Evolutionary conservation across 2,888 invertebrate genomes (phyloP), one percentile per base, ranked within the genome.

Genomic region (Neelides folsomi): DNA sequence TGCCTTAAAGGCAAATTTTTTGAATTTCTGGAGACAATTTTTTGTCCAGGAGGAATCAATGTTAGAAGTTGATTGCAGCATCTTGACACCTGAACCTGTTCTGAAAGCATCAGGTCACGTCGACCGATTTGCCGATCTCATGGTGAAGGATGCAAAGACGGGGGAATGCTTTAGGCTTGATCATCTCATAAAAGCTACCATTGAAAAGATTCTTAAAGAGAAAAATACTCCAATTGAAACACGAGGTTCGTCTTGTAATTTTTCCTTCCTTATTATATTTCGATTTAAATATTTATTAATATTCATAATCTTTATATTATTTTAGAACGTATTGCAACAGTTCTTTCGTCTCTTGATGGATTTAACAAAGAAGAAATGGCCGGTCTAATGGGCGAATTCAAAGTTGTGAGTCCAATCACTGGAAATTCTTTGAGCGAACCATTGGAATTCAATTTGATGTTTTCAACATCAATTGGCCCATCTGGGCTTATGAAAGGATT

Each of bases 391-490:
- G 74, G 76, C 56, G 84, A 87, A 68, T 97, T 82, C 69, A 76
- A 83, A 53, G 94, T 99, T 78, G 94, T 90, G 68, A 93, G 95
- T 1, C 98, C 98, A 0, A 73, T 88, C 16, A 93, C 93, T 65
- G 89, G 88, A 51, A 98, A 97, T 73, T 89, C 94, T 52, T 75
- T 99, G 10, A 81, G 87, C 0, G 93, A 94, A 65, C 95, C 98
- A 0, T 84, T 97, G 62, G 93, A 97, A 67, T 99, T 99, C 70
- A 99, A 99, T 72, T 78, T 99, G 19, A 99, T 99, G 98, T 99
- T 99, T 73, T 86, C 83, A 51, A 97, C 95, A 0, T 87, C 87
- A 70, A 98, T 98, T 68, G 98, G 98, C 16, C 98, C 98, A 1
- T 86, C 95, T 55, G 97, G 97, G 0, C 73, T 88, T 4, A 56